A percentile compares a stretch with the other conserved stretches of the same genome.
Conservation (phyloP, 2,888 invertebrate genomes). For the Schizotus pectinicornis region DNA sequence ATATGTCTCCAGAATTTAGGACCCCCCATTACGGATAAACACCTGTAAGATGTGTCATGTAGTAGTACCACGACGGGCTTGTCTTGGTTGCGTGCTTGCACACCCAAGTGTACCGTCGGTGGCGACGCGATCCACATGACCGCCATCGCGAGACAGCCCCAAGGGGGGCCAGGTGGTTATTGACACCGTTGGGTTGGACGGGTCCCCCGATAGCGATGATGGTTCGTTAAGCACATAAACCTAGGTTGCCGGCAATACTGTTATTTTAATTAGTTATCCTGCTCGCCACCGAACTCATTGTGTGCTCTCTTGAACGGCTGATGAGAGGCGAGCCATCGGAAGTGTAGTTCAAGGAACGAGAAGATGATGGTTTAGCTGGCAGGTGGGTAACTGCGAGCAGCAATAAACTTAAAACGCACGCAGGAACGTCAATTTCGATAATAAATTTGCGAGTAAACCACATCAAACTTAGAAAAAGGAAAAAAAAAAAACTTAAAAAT, state of each 20-base stretch:
- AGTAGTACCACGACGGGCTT: too few species aligned
- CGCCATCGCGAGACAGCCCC: conserved; percentile 34
- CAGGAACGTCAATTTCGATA: too few species aligned
- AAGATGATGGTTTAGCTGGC: too few species aligned
- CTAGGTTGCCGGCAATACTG: conserved; percentile 36
- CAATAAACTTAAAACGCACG: too few species aligned
- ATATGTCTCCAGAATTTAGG: too few species aligned
- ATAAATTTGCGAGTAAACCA: too few species aligned
- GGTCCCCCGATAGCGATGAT: conserved; percentile 21
- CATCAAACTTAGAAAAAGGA: too few species aligned
- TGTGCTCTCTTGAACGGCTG: neutral
- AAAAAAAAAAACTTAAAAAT: too few species aligned
- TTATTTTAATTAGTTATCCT: conserved; percentile 43
- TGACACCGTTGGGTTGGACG: conserved; percentile 37
- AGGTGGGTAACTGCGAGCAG: too few species aligned
- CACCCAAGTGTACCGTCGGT: conserved; percentile 14
- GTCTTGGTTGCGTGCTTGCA: neutral
- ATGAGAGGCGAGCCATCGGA: neutral
- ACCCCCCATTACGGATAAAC: too few species aligned
- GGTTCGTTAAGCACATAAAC: conserved; percentile 37
- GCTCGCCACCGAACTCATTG: neutral
- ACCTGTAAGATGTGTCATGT: too few species aligned
- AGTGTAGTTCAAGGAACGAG: neutral
- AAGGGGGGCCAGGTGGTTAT: conserved; percentile 40
- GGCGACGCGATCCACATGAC: conserved; percentile 38